Conservation (phyloP, 2,888 invertebrate species). For the Eremobia ochroleuca region DNA sequence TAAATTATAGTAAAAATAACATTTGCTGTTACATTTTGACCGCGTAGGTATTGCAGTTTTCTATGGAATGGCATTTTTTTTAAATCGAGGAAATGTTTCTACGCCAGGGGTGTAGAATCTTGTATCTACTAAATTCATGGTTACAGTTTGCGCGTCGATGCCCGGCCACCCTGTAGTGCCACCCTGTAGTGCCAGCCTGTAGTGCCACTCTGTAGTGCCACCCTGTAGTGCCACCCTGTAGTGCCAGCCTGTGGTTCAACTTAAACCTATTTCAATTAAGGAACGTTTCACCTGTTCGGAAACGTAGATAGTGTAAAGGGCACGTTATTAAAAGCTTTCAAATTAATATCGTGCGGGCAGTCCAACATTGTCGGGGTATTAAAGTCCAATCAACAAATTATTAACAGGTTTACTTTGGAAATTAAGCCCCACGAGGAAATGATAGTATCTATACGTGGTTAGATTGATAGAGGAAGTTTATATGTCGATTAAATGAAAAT, state of each 20-base stretch:
- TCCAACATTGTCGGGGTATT: conserved; percentile 9
- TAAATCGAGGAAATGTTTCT: too few species aligned
- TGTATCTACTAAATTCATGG: neutral
- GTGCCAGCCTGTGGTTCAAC: neutral
- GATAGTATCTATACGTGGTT: neutral
- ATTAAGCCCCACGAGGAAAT: neutral
- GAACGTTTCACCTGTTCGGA: neutral
- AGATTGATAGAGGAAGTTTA: neutral
- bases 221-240: too few species aligned
- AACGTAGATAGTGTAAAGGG: neutral
- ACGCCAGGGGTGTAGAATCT: too few species aligned
- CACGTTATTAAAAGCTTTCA: conserved; percentile 14
- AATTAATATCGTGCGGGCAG: conserved; percentile 28
- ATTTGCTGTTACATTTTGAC: too few species aligned
- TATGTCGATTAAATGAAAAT: neutral
- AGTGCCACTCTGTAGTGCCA: too few species aligned
- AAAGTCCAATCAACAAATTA: conserved; percentile 34
- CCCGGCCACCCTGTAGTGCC: neutral
- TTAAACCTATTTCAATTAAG: conserved; percentile 3
- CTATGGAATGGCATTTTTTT: too few species aligned
- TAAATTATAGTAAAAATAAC: neutral
- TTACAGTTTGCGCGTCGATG: neutral
- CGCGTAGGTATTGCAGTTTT: too few species aligned
- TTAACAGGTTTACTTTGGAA: conserved; percentile 5
- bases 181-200: too few species aligned